Conservation (phyloP, 2,113 vertebrate species). For the Synchiropus splendidus region DNA sequence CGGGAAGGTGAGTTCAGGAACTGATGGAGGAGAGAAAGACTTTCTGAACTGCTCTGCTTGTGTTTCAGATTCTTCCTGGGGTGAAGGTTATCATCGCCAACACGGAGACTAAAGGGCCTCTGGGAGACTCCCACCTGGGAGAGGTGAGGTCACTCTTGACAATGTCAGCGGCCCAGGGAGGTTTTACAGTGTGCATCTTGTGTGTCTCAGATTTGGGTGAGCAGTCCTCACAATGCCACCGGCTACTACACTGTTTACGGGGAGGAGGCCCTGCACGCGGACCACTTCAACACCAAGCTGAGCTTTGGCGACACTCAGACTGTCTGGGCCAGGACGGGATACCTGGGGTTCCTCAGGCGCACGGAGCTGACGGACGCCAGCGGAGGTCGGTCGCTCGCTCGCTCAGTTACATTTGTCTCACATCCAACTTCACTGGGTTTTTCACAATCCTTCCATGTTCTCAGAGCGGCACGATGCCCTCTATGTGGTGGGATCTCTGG, state of each 20-base stretch:
- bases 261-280: constrained; percentile 85
- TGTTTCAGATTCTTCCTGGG: constrained; percentile 83
- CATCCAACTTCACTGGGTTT: background rate
- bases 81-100: constrained; percentile 95
- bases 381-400: constrained; percentile 71
- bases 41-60: background rate
- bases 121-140: constrained; percentile 90
- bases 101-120: constrained; percentile 88
- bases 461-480: constrained; percentile 90
- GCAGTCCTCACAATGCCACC: constrained; percentile 88
- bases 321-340: constrained; percentile 87
- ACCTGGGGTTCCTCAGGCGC: constrained; percentile 90
- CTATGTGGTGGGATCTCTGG: constrained; percentile 89
- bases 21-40: constrained; percentile 2
- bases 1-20: constrained; percentile 78
- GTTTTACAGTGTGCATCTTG: too few relatives aligned
- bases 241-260: constrained; percentile 94
- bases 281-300: constrained; percentile 87
- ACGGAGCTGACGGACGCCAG: constrained; percentile 92
- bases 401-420: background rate
- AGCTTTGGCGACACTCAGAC: constrained; percentile 94
- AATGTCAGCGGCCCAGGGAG: too few relatives aligned
- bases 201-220: constrained; percentile 92
- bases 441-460: constrained; percentile 1
- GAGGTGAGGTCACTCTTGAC: constrained; percentile 72